Evolutionary conservation across 2,113 vertebrate genomes (phyloP).

Genomic region (Phocoena sinus): DNA sequence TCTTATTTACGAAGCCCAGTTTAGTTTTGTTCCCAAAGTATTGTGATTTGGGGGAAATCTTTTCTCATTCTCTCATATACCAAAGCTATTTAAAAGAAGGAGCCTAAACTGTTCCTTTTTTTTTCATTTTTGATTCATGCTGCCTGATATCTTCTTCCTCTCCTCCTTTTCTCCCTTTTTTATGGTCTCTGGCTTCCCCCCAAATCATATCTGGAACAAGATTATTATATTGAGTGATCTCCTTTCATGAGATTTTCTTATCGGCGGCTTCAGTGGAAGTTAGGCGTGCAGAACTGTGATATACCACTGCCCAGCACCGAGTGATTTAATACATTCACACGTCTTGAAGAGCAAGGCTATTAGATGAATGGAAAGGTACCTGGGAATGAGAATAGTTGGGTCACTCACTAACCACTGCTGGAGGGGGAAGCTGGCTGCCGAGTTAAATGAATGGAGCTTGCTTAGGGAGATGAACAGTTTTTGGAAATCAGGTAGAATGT

Average conservation of each 20-base stretch:
- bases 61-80: not conserved
- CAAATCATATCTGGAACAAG: not conserved
- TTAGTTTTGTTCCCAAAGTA: not conserved
- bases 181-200: not conserved
- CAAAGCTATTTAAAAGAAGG: slow-evolving; percentile 2
- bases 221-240: not conserved
- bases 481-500: not conserved
- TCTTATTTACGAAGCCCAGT: slow-evolving; percentile 27
- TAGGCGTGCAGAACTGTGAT: not conserved
- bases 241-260: slow-evolving; percentile 51
- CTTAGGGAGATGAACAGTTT: not conserved
- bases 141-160: not conserved
- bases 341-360: slow-evolving; percentile 14
- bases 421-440: not conserved
- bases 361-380: not conserved
- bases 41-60: not conserved
- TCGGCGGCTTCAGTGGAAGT: slow-evolving; percentile 28
- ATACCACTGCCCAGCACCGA: slow-evolving; percentile 2
- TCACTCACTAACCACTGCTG: not conserved
- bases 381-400: not conserved
- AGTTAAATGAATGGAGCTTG: not conserved
- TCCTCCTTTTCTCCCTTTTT: not conserved
- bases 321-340: slow-evolving; percentile 40
- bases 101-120: not conserved
- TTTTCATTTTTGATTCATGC: not conserved